Evolutionary conservation across 23 tunicate genomes (phyloP), one percentile per base, ranked within the genome.

Genomic region (Trididemnum miniatum): DNA sequence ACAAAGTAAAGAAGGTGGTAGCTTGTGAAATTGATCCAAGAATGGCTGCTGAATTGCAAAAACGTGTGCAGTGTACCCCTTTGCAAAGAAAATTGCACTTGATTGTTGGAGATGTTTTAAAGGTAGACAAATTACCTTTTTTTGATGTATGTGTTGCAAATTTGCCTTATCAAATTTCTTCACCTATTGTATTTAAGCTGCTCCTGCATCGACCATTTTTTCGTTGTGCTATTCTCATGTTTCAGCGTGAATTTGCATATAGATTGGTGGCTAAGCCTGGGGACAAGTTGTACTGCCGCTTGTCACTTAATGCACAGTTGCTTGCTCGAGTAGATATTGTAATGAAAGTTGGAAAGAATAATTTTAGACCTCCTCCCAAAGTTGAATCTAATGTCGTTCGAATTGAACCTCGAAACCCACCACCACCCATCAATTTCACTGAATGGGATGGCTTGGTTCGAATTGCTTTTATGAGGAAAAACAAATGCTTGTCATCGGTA

Each of bases 341-440:
- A 2, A 84, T 95, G 89, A 90, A 95, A 79, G 93, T 95, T 0
- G 99, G 99, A 0, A 95, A 90, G 49, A 95, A 95, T 60, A 95
- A 95, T 80, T 95, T 95, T 59, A 86, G 71, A 50, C 99, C 99
- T 24, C 99, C 99, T 1, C 99, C 99, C 2, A 95, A 95, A 76
- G 99, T 95, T 32, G 99, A 95, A 82, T 95, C 99, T n/a, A 90
- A 40, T 69, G 99, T 95, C 37, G 99, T 95, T 20, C 27, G 99
- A 73, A 87, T 95, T 0, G 99, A 95, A 80, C 99, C 99, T 34
- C 71, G 87, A 64, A 89, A 90, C 32, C 99, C 99, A 44, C 99
- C 99, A 0, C 99, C 96, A 0, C 87, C 92, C 1, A 83, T 95
- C 51, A 95, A 95, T 73, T 95, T 95, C 62, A 95, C 96, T 0